Evolutionary conservation across 2,797 vertebrate genomes (phyloP).

Genomic region (Benthosema pterotum): DNA sequence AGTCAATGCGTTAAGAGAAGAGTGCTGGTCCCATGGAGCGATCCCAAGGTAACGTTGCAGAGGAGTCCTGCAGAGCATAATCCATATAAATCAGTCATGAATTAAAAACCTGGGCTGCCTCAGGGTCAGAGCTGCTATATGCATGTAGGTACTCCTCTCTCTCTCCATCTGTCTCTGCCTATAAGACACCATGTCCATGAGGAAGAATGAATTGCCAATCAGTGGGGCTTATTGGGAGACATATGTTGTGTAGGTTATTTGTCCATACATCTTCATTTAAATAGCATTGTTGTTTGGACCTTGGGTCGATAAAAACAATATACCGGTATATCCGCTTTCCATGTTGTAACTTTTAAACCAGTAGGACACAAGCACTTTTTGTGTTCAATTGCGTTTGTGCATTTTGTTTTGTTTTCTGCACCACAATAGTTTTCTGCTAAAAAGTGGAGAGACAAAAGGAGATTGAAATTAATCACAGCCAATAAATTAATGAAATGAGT

Average conservation of each 20-base stretch:
- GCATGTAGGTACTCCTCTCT: too few relatives aligned
- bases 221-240: too few relatives aligned
- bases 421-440: constrained; percentile 39
- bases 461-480: constrained; percentile 35
- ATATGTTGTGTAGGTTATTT: too few relatives aligned
- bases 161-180: too few relatives aligned
- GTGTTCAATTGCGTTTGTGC: constrained; percentile 17
- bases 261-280: too few relatives aligned
- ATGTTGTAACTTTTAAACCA: not conserved
- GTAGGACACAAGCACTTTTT: not conserved
- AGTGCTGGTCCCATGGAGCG: not conserved
- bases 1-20: not conserved
- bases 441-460: constrained; percentile 6
- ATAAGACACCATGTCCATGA: too few relatives aligned
- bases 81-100: not conserved
- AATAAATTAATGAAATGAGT: constrained; percentile 42
- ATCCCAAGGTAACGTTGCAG: not conserved
- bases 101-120: too few relatives aligned
- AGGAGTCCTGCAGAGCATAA: constrained; percentile 1
- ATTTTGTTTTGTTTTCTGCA: constrained; percentile 18
- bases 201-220: too few relatives aligned
- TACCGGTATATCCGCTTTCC: not conserved
- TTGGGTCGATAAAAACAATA: not conserved
- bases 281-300: too few relatives aligned
- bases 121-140: too few relatives aligned